Evolutionary conservation across 1,140 invertebrate genomes (phyloP), one percentile per base, ranked within the genome.

Genomic region (Metopolophium dirhodum): DNA sequence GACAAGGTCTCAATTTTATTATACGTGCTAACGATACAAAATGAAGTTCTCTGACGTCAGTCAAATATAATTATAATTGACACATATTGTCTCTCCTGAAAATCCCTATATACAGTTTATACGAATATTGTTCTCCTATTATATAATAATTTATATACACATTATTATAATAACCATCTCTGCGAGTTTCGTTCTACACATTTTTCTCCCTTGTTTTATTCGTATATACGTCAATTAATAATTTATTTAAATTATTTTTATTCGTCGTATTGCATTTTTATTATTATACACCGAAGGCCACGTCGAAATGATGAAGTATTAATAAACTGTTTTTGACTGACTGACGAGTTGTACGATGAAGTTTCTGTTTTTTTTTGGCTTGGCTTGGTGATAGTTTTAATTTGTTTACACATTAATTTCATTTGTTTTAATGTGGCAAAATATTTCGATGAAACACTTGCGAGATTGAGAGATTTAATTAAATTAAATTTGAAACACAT

Each of bases 1-100:
- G 88, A 89, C 88, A 89, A 89, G 88, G 88, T 89, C 88, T 57
- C 88, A 57, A 89, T 89, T 88, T 54, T 89, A 54, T 54, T 54
- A 23, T 41, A 35, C 87, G 51, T 49, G 35, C 35, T 57, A 89
- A 89, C 88, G 49, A 89, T 57, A 89, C 51, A 37, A 89, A 54
- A 89, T 37, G 87, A 89, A 89, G 51, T 54, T 89, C 35, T 54
- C n/a, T 22, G 88, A 51, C n/a, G 88, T 89, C 88, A 41, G 35
- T 89, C 35, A 89, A 57, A 89, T n/a, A 54, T 57, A 37, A 89
- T 89, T 89, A 57, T 89, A 89, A 89, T 89, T 89, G 88, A 89
- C 88, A 11, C 23, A 22, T 89, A 89, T 89, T 57, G 88, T 89
- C 51, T 89, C 49, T 88, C n/a, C 22, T 20, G n/a, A 54, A 47